phyloP scores from a whole-genome alignment of 2,888 invertebrate species.

The Caenorhabditis sinica region DNA sequence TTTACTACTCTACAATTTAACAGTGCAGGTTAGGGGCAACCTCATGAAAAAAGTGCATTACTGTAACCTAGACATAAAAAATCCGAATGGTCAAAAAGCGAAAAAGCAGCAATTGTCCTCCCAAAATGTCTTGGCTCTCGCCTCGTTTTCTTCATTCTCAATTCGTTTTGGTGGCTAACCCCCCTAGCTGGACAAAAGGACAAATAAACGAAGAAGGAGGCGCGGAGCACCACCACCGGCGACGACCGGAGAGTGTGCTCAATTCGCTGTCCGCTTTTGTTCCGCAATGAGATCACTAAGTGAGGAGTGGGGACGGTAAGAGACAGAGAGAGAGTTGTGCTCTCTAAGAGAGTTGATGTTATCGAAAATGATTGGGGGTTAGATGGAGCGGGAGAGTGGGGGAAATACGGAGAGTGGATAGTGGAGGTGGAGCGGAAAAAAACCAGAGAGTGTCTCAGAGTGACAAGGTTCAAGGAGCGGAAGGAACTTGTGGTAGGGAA shows the following conservation, averaged over 20 bases:
- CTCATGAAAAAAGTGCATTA: too few species aligned
- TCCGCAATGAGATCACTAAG: conserved; percentile 38
- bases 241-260: conserved; percentile 3
- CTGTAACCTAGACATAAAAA: too few species aligned
- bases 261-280: conserved; percentile 46
- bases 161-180: neutral
- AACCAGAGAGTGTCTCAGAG: neutral
- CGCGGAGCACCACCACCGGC: conserved; percentile 22
- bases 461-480: neutral
- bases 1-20: too few species aligned
- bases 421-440: conserved; percentile 5
- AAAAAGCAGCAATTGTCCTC: too few species aligned
- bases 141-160: neutral
- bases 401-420: neutral
- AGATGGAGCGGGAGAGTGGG: neutral
- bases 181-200: conserved; percentile 35
- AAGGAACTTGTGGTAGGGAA: too few species aligned
- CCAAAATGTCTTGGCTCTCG: too few species aligned
- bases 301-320: conserved; percentile 19
- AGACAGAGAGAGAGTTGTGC: conserved; percentile 14
- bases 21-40: too few species aligned
- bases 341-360: conserved; percentile 26
- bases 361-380: conserved; percentile 27
- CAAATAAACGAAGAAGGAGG: conserved; percentile 45
- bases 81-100: neutral